A percentile compares a stretch with the other conserved stretches of the same genome.
Evolutionary conservation across 2,888 invertebrate species (phyloP).

Genomic region (Diabrotica balteata): DNA sequence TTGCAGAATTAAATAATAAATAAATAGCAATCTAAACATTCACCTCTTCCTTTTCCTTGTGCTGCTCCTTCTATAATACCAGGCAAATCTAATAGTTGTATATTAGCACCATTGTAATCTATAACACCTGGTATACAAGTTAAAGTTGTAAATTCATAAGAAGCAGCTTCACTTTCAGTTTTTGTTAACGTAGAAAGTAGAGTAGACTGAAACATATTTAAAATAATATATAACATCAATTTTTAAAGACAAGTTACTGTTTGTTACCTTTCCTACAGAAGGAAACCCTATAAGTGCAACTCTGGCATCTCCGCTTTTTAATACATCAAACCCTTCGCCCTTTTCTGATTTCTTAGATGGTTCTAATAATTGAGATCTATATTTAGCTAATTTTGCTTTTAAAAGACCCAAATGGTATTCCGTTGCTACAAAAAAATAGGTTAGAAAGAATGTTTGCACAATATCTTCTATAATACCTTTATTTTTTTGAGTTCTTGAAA

Average conservation of each 20-base stretch:
- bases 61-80: constrained; percentile 99
- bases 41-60: constrained; percentile 66
- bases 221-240: neutral
- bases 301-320: constrained; percentile 98
- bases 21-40: constrained; percentile 11
- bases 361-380: constrained; percentile 91
- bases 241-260: constrained; percentile 2
- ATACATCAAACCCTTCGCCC: constrained; percentile 98
- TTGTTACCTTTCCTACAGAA: constrained; percentile 89
- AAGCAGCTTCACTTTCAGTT: constrained; percentile 96
- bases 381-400: constrained; percentile 96
- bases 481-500: constrained; percentile 97
- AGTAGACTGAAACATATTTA: constrained; percentile 74
- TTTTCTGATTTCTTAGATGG: constrained; percentile 94
- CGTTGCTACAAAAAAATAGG: constrained; percentile 76
- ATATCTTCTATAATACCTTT: constrained; percentile 74
- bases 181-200: constrained; percentile 92
- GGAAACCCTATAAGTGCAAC: constrained; percentile 98
- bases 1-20: constrained; percentile 5
- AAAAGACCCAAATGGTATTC: constrained; percentile 98
- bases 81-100: constrained; percentile 96
- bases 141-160: constrained; percentile 98
- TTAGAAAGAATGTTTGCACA: constrained; percentile 6
- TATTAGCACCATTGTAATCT: constrained; percentile 97
- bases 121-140: constrained; percentile 99